phyloP scores from a whole-genome alignment of 1,140 invertebrate species.

The Drosophila pseudoobscura region DNA sequence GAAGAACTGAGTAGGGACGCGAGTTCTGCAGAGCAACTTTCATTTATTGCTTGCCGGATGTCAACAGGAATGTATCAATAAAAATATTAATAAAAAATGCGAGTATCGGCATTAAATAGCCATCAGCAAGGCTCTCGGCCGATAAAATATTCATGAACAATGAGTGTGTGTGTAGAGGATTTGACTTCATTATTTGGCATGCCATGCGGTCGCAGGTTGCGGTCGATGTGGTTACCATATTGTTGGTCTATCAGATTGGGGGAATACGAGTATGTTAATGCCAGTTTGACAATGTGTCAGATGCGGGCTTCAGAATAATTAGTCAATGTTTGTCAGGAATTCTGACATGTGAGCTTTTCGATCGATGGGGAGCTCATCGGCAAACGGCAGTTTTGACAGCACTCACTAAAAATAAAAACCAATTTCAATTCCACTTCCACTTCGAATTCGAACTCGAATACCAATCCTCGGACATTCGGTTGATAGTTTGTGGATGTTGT shows the following conservation, averaged over 20 bases:
- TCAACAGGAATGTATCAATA: conserved; percentile 35
- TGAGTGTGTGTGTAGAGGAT: conserved; percentile 36
- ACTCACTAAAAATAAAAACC: conserved; percentile 37
- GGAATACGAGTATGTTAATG: conserved; percentile 51
- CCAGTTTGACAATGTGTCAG: conserved; percentile 62
- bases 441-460: conserved; percentile 29
- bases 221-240: conserved; percentile 29
- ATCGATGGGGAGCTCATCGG: conserved; percentile 48
- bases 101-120: conserved; percentile 26
- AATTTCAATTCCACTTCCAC: conserved; percentile 28
- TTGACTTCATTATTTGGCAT: conserved; percentile 56
- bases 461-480: conserved; percentile 34
- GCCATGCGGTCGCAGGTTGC: conserved; percentile 39
- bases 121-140: conserved; percentile 15
- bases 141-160: conserved; percentile 51
- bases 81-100: conserved; percentile 18
- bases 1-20: background rate
- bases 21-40: conserved; percentile 19
- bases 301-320: conserved; percentile 58
- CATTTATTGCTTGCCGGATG: conserved; percentile 37
- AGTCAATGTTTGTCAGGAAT: conserved; percentile 66
- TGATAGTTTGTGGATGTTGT: conserved; percentile 33
- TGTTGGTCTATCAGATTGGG: conserved; percentile 5
- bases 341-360: conserved; percentile 59
- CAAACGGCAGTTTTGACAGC: conserved; percentile 1